phyloP scores from a whole-genome alignment of 1,140 invertebrate species.

The Palaemon carinicauda region DNA sequence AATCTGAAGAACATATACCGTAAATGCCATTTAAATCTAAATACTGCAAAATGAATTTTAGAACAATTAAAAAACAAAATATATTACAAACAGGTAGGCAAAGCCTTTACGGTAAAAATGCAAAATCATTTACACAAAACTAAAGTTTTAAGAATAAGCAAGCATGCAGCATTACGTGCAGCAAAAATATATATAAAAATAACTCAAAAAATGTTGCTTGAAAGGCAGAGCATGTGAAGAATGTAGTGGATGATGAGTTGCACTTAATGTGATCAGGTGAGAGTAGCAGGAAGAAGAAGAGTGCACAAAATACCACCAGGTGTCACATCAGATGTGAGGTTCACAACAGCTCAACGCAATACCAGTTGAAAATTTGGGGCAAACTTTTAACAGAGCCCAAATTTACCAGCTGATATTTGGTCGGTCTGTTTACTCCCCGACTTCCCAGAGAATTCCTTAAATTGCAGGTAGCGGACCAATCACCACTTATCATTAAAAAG shows the following conservation, averaged over 20 bases:
- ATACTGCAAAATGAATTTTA: no score
- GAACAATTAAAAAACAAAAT: no score
- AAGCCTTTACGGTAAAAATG: neutral
- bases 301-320: neutral
- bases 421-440: conserved; percentile 25
- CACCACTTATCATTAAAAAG: conserved; percentile 35
- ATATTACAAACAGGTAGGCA: neutral
- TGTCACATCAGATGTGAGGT: conserved; percentile 14
- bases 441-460: neutral
- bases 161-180: conserved; percentile 32
- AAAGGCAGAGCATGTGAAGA: neutral
- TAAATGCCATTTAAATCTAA: no score
- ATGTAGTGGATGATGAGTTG: conserved; percentile 24
- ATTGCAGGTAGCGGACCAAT: conserved; percentile 25
- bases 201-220: neutral
- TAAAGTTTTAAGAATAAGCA: conserved; percentile 28
- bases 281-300: neutral
- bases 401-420: conserved; percentile 54
- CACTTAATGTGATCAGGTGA: neutral
- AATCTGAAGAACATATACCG: no score
- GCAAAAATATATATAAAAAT: conserved; percentile 5
- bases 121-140: neutral
- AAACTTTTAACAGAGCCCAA: conserved; percentile 22
- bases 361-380: conserved; percentile 45
- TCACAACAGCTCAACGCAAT: conserved; percentile 41